Evolutionary conservation across 2,888 invertebrate species (phyloP), one percentile per base, ranked within the genome.

Genomic region (Thyatira batis): DNA sequence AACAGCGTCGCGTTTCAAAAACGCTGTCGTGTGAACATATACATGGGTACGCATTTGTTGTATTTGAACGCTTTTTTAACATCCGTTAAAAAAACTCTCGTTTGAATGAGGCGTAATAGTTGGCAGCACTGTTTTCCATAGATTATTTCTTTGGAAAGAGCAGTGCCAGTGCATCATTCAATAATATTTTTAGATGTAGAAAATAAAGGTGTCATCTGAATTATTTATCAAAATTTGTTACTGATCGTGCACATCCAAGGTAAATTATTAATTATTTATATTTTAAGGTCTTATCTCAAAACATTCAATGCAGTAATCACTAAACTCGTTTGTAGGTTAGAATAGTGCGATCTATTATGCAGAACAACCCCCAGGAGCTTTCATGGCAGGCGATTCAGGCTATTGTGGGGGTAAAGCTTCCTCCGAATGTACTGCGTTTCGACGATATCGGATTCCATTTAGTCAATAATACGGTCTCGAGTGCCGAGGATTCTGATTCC

Each of bases 171-270:
- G 63, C 48, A 45, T 9, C 20, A 20, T 20, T 72, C 85, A 39
- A 89, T 89, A 92, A 91, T 92, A 92, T 92, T 92, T 92, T 92
- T 92, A 92, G 92, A 92, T 92, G 92, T 92, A 92, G 92, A 84
- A 87, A 87, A 84, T 83, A 86, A 76, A 76, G 83, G 86, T 89
- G 89, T 87, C 87, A 86, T 84, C 84, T 78, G 78, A 83, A 78
- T 81, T 81, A 80, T 82, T 78, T 76, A 73, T 71, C 56, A 74
- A 77, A 74, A 77, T 64, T 72, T 73, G 72, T 75, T 68, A 71
- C 64, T 78, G 78, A 78, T 84, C 84, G 82, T 81, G 80, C 79
- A 80, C 73, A 71, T 69, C 75, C 84, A 84, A 90, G 92, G 92
- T 92, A 92, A 89, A 75, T 69, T 59, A 65, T 57, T 57, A 63